Conservation (phyloP, 1,140 invertebrate genomes). For the Teleopsis dalmanni region DNA sequence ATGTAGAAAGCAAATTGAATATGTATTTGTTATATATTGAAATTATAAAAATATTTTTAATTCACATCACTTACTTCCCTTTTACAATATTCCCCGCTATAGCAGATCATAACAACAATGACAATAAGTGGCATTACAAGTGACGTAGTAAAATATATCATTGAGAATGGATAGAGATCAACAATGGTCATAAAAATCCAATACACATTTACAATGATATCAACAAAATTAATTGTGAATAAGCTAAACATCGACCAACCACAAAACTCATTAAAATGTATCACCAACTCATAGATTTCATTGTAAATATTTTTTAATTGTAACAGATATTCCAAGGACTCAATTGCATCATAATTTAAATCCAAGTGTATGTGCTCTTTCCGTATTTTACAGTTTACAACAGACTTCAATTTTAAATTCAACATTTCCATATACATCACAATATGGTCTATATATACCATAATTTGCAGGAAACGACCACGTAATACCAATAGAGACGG, state of each 20-base stretch:
- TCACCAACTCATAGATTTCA: neutral
- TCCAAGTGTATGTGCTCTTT: neutral
- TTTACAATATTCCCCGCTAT: neutral
- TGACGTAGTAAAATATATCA: neutral
- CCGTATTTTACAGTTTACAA: neutral
- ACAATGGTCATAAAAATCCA: neutral
- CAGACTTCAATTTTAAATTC: conserved; percentile 1
- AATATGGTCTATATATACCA: conserved; percentile 3
- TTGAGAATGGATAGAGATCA: neutral
- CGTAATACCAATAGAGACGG: neutral
- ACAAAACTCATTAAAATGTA: neutral
- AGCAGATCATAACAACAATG: neutral
- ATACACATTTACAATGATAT: conserved; percentile 3
- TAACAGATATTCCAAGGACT: conserved; percentile 4
- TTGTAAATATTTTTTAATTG: neutral
- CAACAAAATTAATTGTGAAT: neutral
- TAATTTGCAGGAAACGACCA: neutral
- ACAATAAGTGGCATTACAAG: neutral
- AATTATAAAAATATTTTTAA: neutral
- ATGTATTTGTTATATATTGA: neutral
- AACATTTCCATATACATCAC: neutral
- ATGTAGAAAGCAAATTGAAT: neutral
- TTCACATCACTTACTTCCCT: neutral
- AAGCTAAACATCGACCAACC: conserved; percentile 3
- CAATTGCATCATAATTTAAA: conserved; percentile 2